Evolutionary conservation across 2,888 invertebrate species (phyloP), one percentile per base, ranked within the genome.

Genomic region (Heliconius ethilla): DNA sequence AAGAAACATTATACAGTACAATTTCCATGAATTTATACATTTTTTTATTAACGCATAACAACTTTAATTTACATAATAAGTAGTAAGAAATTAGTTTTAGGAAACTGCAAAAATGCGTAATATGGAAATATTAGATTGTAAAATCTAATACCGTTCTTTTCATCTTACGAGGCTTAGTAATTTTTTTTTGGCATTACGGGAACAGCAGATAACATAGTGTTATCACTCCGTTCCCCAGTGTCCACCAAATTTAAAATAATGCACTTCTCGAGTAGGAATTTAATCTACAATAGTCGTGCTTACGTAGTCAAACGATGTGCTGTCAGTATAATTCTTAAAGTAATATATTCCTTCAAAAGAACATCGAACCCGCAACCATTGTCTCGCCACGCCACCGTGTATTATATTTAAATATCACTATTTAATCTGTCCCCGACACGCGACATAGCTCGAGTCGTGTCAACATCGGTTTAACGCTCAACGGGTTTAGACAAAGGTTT

Each of bases 381-480:
- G 73, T 66, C 10, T 3, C 1, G 22, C 40, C 40, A 40, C n/a
- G 6, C 67, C 6, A 18, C 13, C 4, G 25, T n/a, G 66, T 69
- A 45, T 69, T 45, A 79, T 79, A 51, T 70, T 69, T 72, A 59
- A 45, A 63, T 67, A n/a, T 62, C 65, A 40, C 62, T 80, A 78
- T 78, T 63, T 75, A 75, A 75, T 45, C 75, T 75, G 75, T 63
- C 67, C 66, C 33, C 75, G 78, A 76, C 80, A 79, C 75, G 77
- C 75, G 74, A 69, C 67, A 55, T 40, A 75, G 82, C 79, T 80
- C 81, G 81, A 78, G 81, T 81, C 78, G 82, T 83, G 84, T 85
- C 84, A 83, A 82, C 82, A 81, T 78, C 81, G 82, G 81, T 82
- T 83, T 83, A 80, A 82, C 83, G 84, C 81, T 82, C 70, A 70